Conservation (phyloP, 2,888 invertebrate species). For the Luperina nickerlii region DNA sequence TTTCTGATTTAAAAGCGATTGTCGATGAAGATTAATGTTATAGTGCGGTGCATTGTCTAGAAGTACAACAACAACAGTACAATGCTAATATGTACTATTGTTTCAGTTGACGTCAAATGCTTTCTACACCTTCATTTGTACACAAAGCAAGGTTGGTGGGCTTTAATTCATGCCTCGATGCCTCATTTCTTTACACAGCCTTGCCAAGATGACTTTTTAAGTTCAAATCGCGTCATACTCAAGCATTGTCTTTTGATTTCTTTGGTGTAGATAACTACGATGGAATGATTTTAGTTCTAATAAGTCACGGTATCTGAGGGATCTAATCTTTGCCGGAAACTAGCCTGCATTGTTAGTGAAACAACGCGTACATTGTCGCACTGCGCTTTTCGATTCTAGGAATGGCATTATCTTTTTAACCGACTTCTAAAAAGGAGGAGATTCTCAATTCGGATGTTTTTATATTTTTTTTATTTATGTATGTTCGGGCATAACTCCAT, state of each 20-base stretch:
- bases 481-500: no score
- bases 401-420: not conserved
- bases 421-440: no score
- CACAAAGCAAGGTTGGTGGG: constrained; percentile 57
- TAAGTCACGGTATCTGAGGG: constrained; percentile 30
- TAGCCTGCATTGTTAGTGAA: constrained; percentile 24
- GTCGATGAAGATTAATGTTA: not conserved
- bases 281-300: constrained; percentile 20
- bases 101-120: constrained; percentile 40
- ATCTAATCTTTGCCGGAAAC: constrained; percentile 36
- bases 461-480: no score
- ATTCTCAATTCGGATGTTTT: no score
- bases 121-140: constrained; percentile 35
- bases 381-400: constrained; percentile 10
- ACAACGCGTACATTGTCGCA: constrained; percentile 8
- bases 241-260: constrained; percentile 41
- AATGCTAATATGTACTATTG: constrained; percentile 19
- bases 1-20: not conserved
- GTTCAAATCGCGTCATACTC: constrained; percentile 36
- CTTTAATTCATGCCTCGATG: constrained; percentile 3
- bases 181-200: constrained; percentile 34
- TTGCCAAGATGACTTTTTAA: constrained; percentile 39
- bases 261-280: not conserved
- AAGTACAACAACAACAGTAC: not conserved
- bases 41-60: not conserved